Evolutionary conservation across 1,140 invertebrate genomes (phyloP).

Genomic region (Steinernema khuongi): DNA sequence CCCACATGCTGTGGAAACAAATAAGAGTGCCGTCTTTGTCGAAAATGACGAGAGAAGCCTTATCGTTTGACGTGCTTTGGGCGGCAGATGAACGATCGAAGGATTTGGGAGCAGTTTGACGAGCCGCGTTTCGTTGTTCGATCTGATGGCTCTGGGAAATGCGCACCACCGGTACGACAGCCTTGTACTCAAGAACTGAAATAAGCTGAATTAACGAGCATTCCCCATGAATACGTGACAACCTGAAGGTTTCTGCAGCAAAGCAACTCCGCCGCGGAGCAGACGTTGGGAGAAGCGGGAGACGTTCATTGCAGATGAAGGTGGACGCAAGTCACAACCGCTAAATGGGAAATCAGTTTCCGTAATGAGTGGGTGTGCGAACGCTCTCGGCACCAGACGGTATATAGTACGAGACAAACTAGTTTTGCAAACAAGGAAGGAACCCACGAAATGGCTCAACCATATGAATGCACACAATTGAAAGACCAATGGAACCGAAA

Average conservation of each 20-base stretch:
- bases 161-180: background rate
- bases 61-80: conserved; percentile 7
- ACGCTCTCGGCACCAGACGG: no score
- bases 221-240: background rate
- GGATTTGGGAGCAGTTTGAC: background rate
- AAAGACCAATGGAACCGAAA: no score
- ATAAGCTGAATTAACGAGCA: background rate
- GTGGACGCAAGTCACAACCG: background rate
- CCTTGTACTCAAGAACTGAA: background rate
- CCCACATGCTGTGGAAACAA: conserved; percentile 63
- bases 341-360: no score
- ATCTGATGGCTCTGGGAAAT: background rate
- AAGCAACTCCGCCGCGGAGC: background rate
- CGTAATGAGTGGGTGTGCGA: no score
- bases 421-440: background rate
- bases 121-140: background rate
- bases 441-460: no score
- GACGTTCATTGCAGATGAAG: background rate
- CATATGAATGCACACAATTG: no score
- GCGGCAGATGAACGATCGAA: conserved; percentile 8
- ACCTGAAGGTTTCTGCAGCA: background rate
- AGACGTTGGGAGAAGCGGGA: background rate
- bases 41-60: conserved; percentile 61
- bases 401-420: no score
- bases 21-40: conserved; percentile 64